These are phyloP conservation scores for Rynchops niger DNA, from an alignment of 2,113 vertebrate genomes.

Conservation along the genomic window DNA sequence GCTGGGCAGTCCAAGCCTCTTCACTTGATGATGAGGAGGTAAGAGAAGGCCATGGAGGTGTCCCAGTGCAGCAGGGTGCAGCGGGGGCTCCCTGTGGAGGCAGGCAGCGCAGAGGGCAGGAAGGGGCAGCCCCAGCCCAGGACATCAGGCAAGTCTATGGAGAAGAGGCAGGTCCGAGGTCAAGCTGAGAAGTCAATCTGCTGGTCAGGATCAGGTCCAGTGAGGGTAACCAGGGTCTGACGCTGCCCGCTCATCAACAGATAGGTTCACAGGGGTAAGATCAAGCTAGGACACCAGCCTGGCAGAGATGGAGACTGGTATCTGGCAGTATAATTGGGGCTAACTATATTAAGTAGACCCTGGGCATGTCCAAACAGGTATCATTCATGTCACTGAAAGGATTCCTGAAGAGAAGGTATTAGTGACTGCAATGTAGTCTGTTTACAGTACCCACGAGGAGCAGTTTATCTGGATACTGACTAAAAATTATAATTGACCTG, in stretches of 20 bases:
- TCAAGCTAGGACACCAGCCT: background rate
- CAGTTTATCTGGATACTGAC: background rate
- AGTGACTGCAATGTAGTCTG: background rate
- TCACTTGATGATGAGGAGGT: background rate
- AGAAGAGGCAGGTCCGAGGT: fast-evolving
- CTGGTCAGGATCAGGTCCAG: background rate
- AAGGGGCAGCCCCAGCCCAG: background rate
- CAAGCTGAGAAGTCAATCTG: background rate
- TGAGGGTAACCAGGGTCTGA: background rate
- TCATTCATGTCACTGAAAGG: background rate
- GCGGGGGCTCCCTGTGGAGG: fast-evolving
- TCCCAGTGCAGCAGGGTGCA: background rate
- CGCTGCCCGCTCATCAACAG: background rate
- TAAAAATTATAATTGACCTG: background rate
- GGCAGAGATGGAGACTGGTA: background rate
- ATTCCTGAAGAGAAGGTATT: background rate
- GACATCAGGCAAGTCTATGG: background rate
- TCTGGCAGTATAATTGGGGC: background rate
- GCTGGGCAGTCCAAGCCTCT: background rate
- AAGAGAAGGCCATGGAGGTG: background rate
- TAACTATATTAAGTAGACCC: background rate
- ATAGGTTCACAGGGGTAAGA: background rate
- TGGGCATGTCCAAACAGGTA: background rate
- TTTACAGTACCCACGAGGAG: background rate
- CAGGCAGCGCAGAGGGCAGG: background rate